Percentiles rank a stretch among this genome's conserved stretches.
phyloP scores from a whole-genome alignment of 2,113 vertebrate genomes.

The Argyrosomus japonicus region DNA sequence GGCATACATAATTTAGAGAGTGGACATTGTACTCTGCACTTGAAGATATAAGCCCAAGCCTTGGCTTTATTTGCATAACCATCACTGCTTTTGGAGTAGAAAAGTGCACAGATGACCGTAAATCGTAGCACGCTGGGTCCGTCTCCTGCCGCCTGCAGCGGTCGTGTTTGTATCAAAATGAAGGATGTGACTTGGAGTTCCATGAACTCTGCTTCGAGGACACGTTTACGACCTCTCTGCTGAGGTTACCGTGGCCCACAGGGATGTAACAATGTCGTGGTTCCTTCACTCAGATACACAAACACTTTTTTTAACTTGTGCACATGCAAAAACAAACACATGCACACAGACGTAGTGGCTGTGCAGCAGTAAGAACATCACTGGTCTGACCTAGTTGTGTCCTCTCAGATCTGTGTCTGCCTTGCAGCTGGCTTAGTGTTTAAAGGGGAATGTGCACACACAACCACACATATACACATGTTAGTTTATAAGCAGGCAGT shows the following conservation, averaged over 20 bases:
- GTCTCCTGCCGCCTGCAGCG: neutral
- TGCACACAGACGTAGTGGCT: conserved; percentile 38
- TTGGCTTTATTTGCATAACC: conserved; percentile 14
- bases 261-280: conserved; percentile 30
- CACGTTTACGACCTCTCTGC: conserved; percentile 39
- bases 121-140: neutral
- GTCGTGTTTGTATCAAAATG: neutral
- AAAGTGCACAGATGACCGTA: neutral
- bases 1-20: conserved; percentile 41
- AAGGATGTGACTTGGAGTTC: neutral
- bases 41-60: neutral
- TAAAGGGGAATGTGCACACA: conserved; percentile 15
- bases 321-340: conserved; percentile 54
- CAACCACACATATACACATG: neutral
- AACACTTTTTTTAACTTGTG: conserved; percentile 39
- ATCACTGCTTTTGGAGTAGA: neutral
- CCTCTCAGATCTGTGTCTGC: conserved; percentile 72
- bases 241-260: conserved; percentile 43
- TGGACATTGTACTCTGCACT: conserved; percentile 24
- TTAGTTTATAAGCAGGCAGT: conserved; percentile 15
- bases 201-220: conserved; percentile 51
- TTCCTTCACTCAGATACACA: conserved; percentile 26
- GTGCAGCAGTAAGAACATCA: conserved; percentile 52
- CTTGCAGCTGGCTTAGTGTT: conserved; percentile 61
- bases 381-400: conserved; percentile 75